These are phyloP conservation scores for Acanthopagrus latus DNA, from an alignment of 2,797 vertebrate species.

Conservation along the genomic window DNA sequence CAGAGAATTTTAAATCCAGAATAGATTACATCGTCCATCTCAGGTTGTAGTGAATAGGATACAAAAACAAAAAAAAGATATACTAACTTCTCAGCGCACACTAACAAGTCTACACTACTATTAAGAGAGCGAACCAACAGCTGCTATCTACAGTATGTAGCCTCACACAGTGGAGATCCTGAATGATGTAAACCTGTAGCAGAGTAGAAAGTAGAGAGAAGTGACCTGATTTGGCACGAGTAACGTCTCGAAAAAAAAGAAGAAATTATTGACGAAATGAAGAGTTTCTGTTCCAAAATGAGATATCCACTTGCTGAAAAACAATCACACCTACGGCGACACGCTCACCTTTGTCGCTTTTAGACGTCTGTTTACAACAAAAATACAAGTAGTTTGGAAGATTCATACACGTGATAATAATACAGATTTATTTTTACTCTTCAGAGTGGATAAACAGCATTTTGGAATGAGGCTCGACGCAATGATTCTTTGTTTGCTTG, in stretches of 20 bases:
- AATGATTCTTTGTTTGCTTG: conserved; percentile 67
- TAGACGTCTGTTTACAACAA: conserved; percentile 53
- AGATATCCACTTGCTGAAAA: conserved; percentile 56
- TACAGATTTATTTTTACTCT: conserved; percentile 31
- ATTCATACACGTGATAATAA: conserved; percentile 18
- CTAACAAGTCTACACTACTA: conserved; percentile 54
- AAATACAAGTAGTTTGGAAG: conserved; percentile 27
- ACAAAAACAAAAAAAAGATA: conserved; percentile 33
- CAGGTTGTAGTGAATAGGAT: conserved; percentile 73
- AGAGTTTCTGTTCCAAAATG: conserved; percentile 49
- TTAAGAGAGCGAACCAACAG: conserved; percentile 49
- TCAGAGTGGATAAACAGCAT: conserved; percentile 53
- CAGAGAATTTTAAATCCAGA: conserved; percentile 67
- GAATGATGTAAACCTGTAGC: conserved; percentile 63
- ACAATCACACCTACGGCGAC: conserved; percentile 47
- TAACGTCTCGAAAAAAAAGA: background rate
- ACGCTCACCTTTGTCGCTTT: conserved; percentile 28
- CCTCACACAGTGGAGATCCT: conserved; percentile 39
- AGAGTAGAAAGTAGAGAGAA: conserved; percentile 58
- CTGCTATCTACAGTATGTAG: conserved; percentile 62
- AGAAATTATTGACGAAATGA: conserved; percentile 6
- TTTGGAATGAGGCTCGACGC: conserved; percentile 60
- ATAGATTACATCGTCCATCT: conserved; percentile 74
- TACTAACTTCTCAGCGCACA: conserved; percentile 59
- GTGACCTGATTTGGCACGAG: conserved; percentile 44